Base-by-base conservation (phyloP, 2,888 invertebrate species). In the Drosophila picticornis region DNA sequence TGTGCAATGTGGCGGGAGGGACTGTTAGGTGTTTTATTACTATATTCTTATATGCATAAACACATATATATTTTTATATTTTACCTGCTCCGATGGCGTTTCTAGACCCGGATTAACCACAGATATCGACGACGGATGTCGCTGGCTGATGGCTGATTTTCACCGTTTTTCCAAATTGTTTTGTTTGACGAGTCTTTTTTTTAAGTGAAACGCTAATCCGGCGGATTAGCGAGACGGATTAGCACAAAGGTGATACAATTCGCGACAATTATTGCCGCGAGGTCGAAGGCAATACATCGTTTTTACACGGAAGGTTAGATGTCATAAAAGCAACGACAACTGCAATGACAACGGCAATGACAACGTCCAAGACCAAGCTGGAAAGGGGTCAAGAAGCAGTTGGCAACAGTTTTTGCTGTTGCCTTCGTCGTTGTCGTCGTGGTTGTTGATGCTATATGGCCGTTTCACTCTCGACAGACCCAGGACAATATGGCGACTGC, bases 181-280 rank as follows among this genome's bases (percentile, higher is more conserved):
- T 84, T 83, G 81, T 83, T 70, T 69, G 66, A 46, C 36, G 67
- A 72, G 25, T 46, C 25, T 73, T 58, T 65, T 87, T 86, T 85
- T 85, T 85, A 87, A 63, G 66, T 65, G 88, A 83, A 85, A 77
- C 85, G 79, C 81, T 85, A 85, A 85, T 81, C 88, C 84, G 74
- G 65, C 63, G 88, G 85, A 85, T 85, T 87, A 85, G 88, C 75
- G 73, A 52, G 72, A 72, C 77, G 85, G 88, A 85, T 85, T 85
- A 87, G 79, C 88, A 77, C 74, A 85, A 81, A 77, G 81, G 85
- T 85, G 88, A 85, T 85, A 85, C 85, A 85, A 85, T 85, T 85
- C 72, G 81, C 70, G 51, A 62, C 77, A 85, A 79, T 79, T 70
- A 84, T 83, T 75, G 79, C 66, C 58, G 66, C 88, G 66, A 83